Evolutionary conservation across 2,113 vertebrate species (phyloP).

Genomic region (Dipodomys stephensi): DNA sequence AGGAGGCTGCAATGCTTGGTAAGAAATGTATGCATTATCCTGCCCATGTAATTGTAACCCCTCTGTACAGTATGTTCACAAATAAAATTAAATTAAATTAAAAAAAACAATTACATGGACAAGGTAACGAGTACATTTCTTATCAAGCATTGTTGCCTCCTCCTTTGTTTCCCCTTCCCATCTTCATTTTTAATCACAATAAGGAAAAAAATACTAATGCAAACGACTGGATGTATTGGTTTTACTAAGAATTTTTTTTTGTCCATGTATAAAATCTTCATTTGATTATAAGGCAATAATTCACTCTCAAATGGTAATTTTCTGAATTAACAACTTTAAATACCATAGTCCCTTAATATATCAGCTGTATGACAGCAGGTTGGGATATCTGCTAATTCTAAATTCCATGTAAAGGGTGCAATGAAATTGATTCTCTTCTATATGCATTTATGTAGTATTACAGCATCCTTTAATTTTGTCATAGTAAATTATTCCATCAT

Average conservation of each 20-base stretch:
- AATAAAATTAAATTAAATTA: too few relatives aligned
- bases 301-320: conserved; percentile 74
- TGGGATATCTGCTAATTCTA: conserved; percentile 71
- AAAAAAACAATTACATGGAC: too few relatives aligned
- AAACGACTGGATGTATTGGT: neutral
- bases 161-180: too few relatives aligned
- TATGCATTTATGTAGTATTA: conserved; percentile 69
- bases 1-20: too few relatives aligned
- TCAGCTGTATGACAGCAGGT: conserved; percentile 66
- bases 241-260: conserved; percentile 48
- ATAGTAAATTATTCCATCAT: conserved; percentile 64
- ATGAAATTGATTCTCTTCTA: conserved; percentile 75
- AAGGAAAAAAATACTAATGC: neutral
- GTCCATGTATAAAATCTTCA: conserved; percentile 54
- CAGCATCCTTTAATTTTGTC: conserved; percentile 63
- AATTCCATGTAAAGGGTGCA: conserved; percentile 73
- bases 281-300: conserved; percentile 62
- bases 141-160: too few relatives aligned
- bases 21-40: too few relatives aligned
- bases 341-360: conserved; percentile 66
- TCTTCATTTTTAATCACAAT: conserved; percentile 57
- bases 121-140: too few relatives aligned
- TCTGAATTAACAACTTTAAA: conserved; percentile 80
- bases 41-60: too few relatives aligned
- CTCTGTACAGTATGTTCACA: too few relatives aligned